Conservation (phyloP, 2,113 vertebrate genomes). For the Caranx melampygus region DNA sequence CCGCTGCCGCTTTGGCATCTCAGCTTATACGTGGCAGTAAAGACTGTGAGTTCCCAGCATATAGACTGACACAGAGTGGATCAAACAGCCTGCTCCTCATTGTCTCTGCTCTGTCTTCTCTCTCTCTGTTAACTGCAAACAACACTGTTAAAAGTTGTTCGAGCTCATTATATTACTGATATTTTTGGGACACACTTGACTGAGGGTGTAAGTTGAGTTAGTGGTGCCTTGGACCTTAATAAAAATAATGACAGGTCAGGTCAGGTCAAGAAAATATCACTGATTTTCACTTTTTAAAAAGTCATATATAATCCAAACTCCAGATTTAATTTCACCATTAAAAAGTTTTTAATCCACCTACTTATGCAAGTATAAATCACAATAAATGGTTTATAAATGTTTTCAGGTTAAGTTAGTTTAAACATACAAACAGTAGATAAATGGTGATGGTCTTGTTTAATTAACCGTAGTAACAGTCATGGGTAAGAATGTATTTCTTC, state of each 20-base stretch:
- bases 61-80: slow-evolving; percentile 9
- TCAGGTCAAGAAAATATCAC: neutral
- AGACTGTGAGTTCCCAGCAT: slow-evolving; percentile 14
- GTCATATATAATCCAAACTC: neutral
- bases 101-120: neutral
- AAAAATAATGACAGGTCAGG: neutral
- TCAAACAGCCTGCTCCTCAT: neutral
- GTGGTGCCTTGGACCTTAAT: neutral
- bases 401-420: neutral
- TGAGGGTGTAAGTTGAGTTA: neutral
- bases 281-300: neutral
- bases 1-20: slow-evolving; percentile 66
- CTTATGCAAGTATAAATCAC: neutral
- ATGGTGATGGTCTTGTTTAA: too few species aligned
- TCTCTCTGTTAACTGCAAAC: neutral
- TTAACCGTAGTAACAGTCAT: too few species aligned
- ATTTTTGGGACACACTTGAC: neutral
- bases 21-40: slow-evolving; percentile 78
- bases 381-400: neutral
- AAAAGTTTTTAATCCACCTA: neutral
- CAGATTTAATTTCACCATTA: neutral
- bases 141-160: neutral
- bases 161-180: neutral
- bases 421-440: neutral
- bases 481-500: neutral